These are phyloP conservation scores for Drosophila lacteicornis DNA, from an alignment of 1,140 invertebrate species.

Conservation along the genomic window DNA sequence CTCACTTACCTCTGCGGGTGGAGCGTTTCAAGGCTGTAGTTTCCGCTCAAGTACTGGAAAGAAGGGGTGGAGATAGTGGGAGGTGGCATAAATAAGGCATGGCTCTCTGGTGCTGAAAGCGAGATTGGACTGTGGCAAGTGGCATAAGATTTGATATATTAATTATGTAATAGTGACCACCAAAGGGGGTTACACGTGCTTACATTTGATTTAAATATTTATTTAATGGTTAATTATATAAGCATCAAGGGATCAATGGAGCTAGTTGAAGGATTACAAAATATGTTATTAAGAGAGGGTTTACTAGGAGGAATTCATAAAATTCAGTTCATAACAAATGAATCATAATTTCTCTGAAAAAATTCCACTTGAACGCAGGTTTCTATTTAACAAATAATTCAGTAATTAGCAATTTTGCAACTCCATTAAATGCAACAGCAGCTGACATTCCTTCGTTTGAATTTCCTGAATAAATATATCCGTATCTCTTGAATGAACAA, in stretches of 20 bases:
- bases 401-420: neutral
- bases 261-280: neutral
- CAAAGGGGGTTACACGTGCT: neutral
- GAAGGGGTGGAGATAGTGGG: neutral
- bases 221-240: no score
- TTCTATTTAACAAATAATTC: neutral
- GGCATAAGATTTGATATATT: neutral
- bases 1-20: constrained; percentile 34
- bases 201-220: neutral
- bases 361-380: neutral
- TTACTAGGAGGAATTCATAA: no score
- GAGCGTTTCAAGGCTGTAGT: constrained; percentile 40
- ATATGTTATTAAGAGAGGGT: neutral
- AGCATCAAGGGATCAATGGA: no score
- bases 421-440: neutral
- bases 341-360: neutral
- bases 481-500: constrained; percentile 20
- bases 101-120: constrained; percentile 32
- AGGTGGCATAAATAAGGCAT: constrained; percentile 19
- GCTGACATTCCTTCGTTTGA: constrained; percentile 16
- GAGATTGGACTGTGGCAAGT: constrained; percentile 5
- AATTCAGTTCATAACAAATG: no score
- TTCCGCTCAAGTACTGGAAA: constrained; percentile 28
- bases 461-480: neutral
- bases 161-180: constrained; percentile 6